A percentile compares a stretch with the other conserved stretches of the same genome.
Evolutionary conservation across 2,113 vertebrate genomes (phyloP).

Genomic region (Pungitius pungitius): DNA sequence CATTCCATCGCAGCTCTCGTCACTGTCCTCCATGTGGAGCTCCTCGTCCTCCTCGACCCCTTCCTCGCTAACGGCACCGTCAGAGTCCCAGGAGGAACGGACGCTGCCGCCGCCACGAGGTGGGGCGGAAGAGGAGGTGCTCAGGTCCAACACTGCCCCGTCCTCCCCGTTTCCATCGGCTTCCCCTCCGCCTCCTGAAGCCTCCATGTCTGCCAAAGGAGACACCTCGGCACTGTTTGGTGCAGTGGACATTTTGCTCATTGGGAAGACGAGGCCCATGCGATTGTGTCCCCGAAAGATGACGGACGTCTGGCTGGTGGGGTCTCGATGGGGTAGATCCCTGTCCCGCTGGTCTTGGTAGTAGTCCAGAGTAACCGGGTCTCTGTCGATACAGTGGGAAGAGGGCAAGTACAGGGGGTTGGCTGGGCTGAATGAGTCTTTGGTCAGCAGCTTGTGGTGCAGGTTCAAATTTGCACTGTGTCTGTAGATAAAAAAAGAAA

Average conservation of each 20-base stretch:
- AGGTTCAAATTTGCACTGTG: constrained; percentile 95
- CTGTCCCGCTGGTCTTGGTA: constrained; percentile 72
- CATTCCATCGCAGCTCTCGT: constrained; percentile 87
- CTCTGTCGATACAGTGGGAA: constrained; percentile 84
- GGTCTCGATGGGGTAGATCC: constrained; percentile 80
- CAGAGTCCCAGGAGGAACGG: constrained; percentile 92
- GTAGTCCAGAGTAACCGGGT: constrained; percentile 77
- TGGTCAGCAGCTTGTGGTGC: constrained; percentile 93
- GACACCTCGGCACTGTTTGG: constrained; percentile 71
- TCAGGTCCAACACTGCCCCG: constrained; percentile 90
- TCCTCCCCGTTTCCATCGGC: constrained; percentile 70
- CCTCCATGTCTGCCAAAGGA: constrained; percentile 62
- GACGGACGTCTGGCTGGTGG: constrained; percentile 87
- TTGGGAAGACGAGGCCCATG: constrained; percentile 89
- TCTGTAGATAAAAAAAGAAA: constrained; percentile 78
- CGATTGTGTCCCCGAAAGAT: constrained; percentile 90
- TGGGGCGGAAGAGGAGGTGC: constrained; percentile 82
- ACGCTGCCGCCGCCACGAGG: constrained; percentile 81
- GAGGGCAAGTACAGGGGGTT: constrained; percentile 79
- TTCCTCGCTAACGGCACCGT: constrained; percentile 87
- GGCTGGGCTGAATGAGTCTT: constrained; percentile 83
- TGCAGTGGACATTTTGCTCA: constrained; percentile 82
- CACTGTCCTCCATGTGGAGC: constrained; percentile 83
- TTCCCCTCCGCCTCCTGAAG: constrained; percentile 13
- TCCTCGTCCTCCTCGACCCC: constrained; percentile 78